A percentile compares a stretch with the other conserved stretches of the same genome.
These are phyloP conservation scores for Platichthys stellatus DNA, from an alignment of 2,113 vertebrate species.

Conservation along the genomic window DNA sequence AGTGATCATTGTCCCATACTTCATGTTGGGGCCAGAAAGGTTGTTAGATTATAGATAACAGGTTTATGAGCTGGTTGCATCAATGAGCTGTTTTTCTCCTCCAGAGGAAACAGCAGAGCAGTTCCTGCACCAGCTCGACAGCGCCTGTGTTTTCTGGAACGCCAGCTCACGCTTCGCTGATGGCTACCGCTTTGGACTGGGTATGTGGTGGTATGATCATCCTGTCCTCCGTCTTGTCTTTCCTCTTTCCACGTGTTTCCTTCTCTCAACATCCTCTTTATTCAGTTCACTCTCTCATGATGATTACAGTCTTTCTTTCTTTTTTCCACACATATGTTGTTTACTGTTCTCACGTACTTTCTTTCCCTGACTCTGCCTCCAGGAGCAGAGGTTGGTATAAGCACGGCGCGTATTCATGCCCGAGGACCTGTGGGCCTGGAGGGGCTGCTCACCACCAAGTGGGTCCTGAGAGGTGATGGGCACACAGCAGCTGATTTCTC, in stretches of 20 bases:
- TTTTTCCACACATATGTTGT: background rate
- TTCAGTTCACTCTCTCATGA: background rate
- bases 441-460: slow-evolving; percentile 95
- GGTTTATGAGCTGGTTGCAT: background rate
- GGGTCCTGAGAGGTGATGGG: slow-evolving; percentile 92
- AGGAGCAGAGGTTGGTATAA: slow-evolving; percentile 98
- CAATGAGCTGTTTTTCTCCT: slow-evolving; percentile 13
- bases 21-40: too few relatives aligned
- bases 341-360: background rate
- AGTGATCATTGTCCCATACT: background rate
- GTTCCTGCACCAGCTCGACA: slow-evolving; percentile 95
- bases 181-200: slow-evolving; percentile 95
- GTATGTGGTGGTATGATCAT: slow-evolving; percentile 75
- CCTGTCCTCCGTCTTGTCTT: background rate
- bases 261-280: background rate
- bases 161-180: slow-evolving; percentile 96
- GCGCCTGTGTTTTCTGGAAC: slow-evolving; percentile 98
- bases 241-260: background rate
- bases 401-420: slow-evolving; percentile 94
- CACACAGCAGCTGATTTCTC: slow-evolving; percentile 93
- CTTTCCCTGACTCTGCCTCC: background rate
- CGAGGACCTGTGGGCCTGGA: slow-evolving; percentile 98
- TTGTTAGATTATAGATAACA: background rate
- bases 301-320: background rate
- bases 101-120: slow-evolving; percentile 92